Conservation (phyloP, 2,797 vertebrate genomes). For the Lagocephalus sceleratus region DNA sequence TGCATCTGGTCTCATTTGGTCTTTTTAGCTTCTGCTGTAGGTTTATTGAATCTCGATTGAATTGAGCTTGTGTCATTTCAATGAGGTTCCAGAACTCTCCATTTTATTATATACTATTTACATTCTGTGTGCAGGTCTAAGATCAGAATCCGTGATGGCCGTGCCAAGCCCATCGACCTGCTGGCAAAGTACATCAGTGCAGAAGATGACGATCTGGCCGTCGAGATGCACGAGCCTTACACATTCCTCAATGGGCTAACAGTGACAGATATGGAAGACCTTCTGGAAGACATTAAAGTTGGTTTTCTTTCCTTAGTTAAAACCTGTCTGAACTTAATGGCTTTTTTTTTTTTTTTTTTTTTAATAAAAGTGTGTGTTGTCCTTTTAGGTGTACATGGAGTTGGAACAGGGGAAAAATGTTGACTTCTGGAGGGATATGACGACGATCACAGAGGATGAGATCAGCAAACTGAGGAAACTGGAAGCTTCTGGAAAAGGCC, state of each 20-base stretch:
- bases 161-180: conserved; percentile 95
- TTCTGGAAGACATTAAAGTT: conserved; percentile 98
- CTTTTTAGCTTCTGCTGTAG: background rate
- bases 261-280: conserved; percentile 94
- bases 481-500: conserved; percentile 91
- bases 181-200: conserved; percentile 97
- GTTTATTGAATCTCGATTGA: background rate
- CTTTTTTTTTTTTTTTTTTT: background rate
- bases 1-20: background rate
- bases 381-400: conserved; percentile 92
- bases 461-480: conserved; percentile 94
- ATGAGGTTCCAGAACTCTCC: background rate
- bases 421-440: conserved; percentile 99
- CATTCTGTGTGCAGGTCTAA: conserved; percentile 81
- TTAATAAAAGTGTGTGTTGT: conserved; percentile 2
- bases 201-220: conserved; percentile 92
- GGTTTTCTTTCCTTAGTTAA: background rate
- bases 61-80: conserved; percentile 1
- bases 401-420: conserved; percentile 96
- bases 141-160: conserved; percentile 93
- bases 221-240: conserved; percentile 98
- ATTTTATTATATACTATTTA: background rate
- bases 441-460: conserved; percentile 95
- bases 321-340: background rate
- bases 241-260: conserved; percentile 96